A percentile compares a stretch with the other conserved stretches of the same genome.
phyloP scores from a whole-genome alignment of 1,140 invertebrate species.

The Steinernema khuongi region DNA sequence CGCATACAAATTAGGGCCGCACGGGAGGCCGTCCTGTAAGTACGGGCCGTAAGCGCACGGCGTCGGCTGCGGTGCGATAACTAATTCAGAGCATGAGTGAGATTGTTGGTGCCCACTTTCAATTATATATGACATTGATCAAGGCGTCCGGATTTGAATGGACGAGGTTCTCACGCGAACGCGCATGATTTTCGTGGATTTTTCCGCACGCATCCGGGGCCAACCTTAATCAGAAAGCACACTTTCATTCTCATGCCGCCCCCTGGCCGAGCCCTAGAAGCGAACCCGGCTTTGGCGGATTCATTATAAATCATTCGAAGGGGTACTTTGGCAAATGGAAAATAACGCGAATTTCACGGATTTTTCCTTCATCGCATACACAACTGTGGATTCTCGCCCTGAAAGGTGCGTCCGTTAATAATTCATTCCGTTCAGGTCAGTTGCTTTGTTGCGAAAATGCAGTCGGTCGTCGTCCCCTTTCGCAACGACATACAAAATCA shows the following conservation, averaged over 20 bases:
- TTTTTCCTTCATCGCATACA: too few relatives aligned
- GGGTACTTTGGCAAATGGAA: not conserved
- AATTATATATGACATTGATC: constrained; percentile 13
- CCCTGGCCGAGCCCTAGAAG: too few relatives aligned
- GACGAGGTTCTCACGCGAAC: constrained; percentile 11
- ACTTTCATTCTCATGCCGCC: not conserved
- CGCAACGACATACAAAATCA: not conserved
- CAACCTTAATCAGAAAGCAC: not conserved
- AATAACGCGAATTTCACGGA: not conserved
- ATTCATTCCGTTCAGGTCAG: not conserved
- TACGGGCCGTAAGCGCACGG: not conserved
- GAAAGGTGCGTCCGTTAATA: not conserved
- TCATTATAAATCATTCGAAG: not conserved
- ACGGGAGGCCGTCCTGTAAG: too few relatives aligned
- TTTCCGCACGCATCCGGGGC: constrained; percentile 7
- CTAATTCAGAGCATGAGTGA: constrained; percentile 3
- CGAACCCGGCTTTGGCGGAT: not conserved
- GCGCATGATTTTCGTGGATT: not conserved
- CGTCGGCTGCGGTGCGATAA: not conserved
- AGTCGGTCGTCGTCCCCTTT: not conserved
- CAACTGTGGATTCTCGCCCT: not conserved
- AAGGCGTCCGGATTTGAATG: constrained; percentile 1
- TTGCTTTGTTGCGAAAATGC: not conserved
- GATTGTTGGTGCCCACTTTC: not conserved
- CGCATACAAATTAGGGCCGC: too few relatives aligned